Evolutionary conservation across 2,113 vertebrate genomes (phyloP), one percentile per base, ranked within the genome.

Genomic region (Antechinus flavipes): DNA sequence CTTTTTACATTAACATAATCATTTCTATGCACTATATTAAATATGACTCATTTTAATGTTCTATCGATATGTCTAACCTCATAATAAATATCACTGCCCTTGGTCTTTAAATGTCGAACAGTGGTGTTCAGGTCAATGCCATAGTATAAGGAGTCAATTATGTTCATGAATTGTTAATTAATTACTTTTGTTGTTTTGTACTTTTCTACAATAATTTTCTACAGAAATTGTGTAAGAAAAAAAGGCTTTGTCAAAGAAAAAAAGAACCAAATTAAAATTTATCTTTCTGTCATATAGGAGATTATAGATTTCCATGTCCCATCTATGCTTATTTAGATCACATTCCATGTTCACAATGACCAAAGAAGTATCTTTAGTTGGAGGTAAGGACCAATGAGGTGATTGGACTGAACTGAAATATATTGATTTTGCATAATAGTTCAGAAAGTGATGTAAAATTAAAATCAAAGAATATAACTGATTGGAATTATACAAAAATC

Each of bases 131-230:
- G 98, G 98, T 98, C 98, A 98, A 97, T 97, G 97, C 90, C 91
- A 96, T 96, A 98, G 97, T 98, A 98, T 98, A 94, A 97, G 95
- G 76, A 98, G 97, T 97, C 98, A 98, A 97, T 90, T 96, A 96
- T 94, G 93, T 96, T 98, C 98, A 97, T 99, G 96, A 98, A 98
- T 98, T 98, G 94, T 98, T 98, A 98, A 98, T 98, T 98, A 98
- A 98, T 98, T 98, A 97, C 97, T 96, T 98, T 97, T 98, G 46
- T 54, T 98, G 91, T 95, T 98, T 98, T 91, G 93, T 91, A 96
- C 92, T 89, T 97, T 97, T 93, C 55, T 91, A 23, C 97, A 94
- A 93, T 98, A 97, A 49, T 49, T 49, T 49, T 49, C 49, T 49
- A 49, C 49, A 49, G 49, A 76, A 97, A 96, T 95, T 95, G 93